Base-by-base conservation (phyloP, 2,888 invertebrate species). In the Zaprionus lineosus region DNA sequence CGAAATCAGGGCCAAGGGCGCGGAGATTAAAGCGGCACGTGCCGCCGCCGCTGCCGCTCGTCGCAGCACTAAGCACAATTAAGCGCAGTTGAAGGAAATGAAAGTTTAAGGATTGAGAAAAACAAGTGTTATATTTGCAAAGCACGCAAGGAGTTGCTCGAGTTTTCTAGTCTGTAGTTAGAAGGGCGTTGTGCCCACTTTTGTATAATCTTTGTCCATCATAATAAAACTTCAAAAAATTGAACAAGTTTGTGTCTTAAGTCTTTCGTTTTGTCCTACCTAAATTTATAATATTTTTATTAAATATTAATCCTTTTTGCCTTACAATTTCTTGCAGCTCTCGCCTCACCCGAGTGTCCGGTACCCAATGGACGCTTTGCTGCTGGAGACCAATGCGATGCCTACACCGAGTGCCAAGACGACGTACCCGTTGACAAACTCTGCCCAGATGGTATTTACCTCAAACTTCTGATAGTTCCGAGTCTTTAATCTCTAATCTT, bases 351-450 rank as follows among this genome's bases (percentile, higher is more conserved):
- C 7, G 65, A 82, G 78, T 95, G 95, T 79, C 92, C 92, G 0
- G 92, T 93, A 71, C 92, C 91, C 48, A 94, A 94, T 82, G 95
- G 94, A 39, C 91, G 94, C 16, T 94, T 92, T 82, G 92, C 95
- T 0, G 91, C 93, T 0, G 87, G 92, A 0, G 92, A 92, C 2
- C 94, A 95, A 87, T 96, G 95, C 78, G 96, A 96, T 81, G 93
- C 92, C 78, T 95, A 94, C 79, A 90, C 93, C 53, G 94, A 95
- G 82, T 95, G 95, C 84, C 87, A 91, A 66, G 86, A 96, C 65
- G 96, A 95, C 12, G 92, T 94, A 6, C 90, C 93, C 0, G 93
- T 93, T 82, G 93, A 94, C 78, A 95, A 95, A 84, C 89, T 93
- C 1, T 97, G 97, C 66, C 94, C 96, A 0, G 96, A 97, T 84